phyloP scores from a whole-genome alignment of 2,888 invertebrate genomes.

The Lasioglossum marginatum region DNA sequence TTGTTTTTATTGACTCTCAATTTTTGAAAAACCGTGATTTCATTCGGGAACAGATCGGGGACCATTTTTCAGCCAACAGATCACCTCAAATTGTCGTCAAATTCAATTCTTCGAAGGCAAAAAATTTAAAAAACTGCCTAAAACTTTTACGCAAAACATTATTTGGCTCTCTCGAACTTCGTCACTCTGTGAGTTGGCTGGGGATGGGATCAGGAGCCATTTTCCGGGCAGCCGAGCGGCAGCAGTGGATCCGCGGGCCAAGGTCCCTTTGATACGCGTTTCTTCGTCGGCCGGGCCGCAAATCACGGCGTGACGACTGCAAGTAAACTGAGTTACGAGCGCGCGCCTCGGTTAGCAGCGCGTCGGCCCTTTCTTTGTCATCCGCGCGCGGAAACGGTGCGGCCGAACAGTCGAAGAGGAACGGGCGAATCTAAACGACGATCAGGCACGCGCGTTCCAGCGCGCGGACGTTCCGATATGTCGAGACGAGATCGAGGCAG shows the following conservation, averaged over 20 bases:
- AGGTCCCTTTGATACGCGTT: constrained; percentile 54
- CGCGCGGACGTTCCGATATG: constrained; percentile 69
- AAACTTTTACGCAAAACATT: background rate
- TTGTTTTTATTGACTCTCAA: background rate
- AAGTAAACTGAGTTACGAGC: constrained; percentile 72
- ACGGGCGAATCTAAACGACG: constrained; percentile 70
- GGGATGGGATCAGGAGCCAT: background rate
- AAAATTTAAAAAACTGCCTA: no score
- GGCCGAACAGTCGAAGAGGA: constrained; percentile 39
- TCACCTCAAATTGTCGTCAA: no score
- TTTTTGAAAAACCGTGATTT: background rate
- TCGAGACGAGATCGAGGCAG: constrained; percentile 57
- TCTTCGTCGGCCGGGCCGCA: constrained; percentile 52
- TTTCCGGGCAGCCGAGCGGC: constrained; percentile 32
- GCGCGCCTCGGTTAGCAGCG: constrained; percentile 45
- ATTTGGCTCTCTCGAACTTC: background rate
- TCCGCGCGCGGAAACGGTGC: constrained; percentile 63
- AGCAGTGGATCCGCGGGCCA: constrained; percentile 14
- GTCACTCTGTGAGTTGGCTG: no score
- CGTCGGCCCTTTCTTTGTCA: constrained; percentile 65
- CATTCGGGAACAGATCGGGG: no score
- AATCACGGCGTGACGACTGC: constrained; percentile 63
- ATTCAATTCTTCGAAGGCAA: background rate
- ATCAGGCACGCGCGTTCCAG: constrained; percentile 73
- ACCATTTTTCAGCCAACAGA: accelerated